Evolutionary conservation across 2,888 invertebrate genomes (phyloP).

Genomic region (Melanchra persicariae): DNA sequence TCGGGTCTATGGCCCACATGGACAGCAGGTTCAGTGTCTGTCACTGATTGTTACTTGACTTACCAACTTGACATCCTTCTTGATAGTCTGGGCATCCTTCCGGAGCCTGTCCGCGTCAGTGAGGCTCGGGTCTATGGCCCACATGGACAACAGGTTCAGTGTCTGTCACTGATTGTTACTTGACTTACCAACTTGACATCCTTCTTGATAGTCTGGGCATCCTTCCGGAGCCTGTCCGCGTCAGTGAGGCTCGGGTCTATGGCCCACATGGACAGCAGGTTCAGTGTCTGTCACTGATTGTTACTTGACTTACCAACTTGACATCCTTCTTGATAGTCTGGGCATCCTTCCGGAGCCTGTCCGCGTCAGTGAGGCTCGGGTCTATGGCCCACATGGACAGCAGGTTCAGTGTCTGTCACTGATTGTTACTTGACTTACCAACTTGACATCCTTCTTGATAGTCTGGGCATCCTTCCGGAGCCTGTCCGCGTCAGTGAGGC

Average conservation of each 20-base stretch:
- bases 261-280: slow-evolving; percentile 96
- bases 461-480: slow-evolving; percentile 90
- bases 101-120: slow-evolving; percentile 89
- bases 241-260: slow-evolving; percentile 89
- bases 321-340: slow-evolving; percentile 94
- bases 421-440: too few relatives aligned
- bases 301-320: slow-evolving; percentile 91
- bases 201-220: slow-evolving; percentile 93
- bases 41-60: too few relatives aligned
- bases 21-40: slow-evolving; percentile 98
- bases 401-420: slow-evolving; percentile 98
- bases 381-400: slow-evolving; percentile 95
- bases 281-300: slow-evolving; percentile 98
- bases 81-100: slow-evolving; percentile 90
- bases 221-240: slow-evolving; percentile 88
- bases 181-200: slow-evolving; percentile 93
- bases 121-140: slow-evolving; percentile 91
- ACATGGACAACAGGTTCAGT: slow-evolving; percentile 96
- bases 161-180: too few relatives aligned
- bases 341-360: slow-evolving; percentile 90
- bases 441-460: too few relatives aligned
- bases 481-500: slow-evolving; percentile 87
- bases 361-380: slow-evolving; percentile 87
- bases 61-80: slow-evolving; percentile 95
- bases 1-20: slow-evolving; percentile 93